Evolutionary conservation across 1,140 invertebrate species (phyloP), one percentile per base, ranked within the genome.

Genomic region (Branchinecta lindahli): DNA sequence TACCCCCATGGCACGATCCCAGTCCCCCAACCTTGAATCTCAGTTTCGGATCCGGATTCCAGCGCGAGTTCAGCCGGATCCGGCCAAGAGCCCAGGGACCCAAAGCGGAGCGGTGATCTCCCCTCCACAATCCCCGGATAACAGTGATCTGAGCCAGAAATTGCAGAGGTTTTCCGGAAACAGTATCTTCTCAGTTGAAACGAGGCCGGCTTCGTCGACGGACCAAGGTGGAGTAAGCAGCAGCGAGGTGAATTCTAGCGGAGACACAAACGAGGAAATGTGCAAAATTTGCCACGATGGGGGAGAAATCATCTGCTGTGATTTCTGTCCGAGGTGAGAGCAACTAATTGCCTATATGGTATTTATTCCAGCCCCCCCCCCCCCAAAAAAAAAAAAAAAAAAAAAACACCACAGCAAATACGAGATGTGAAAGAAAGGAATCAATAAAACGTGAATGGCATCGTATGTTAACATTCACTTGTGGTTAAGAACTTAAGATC

Each of bases 251-350:
- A 61, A 15, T 61, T 20, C 52, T 15, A 20, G 52, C 6, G 18
- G 12, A 61, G 52, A 33, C 33, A 33, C 33, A 5, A 33, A 33
- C 33, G 33, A 61, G 18, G 52, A 61, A 20, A 15, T 15, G 12
- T 61, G 52, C 52, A 61, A 61, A 61, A 61, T 61, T 15, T 61
- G 52, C 6, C 52, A 61, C 52, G 52, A 61, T 61, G 52, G 52
- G 12, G 52, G 52, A 20, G 52, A 61, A 20, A 12, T 61, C 18
- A 61, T 61, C 12, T 61, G 12, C 52, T 61, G 52, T 61, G 52
- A 61, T 20, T 61, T 61, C 52, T 61, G 52, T 61, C 52, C 52
- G 6, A 61, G 52, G 52, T 61, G 6, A 61, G 12, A 33, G 33
- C 33, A 3, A 33, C 33, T 33, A 33, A 33, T 33, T 33, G 33